These are phyloP conservation scores for Epizoanthus stellaris DNA, from an alignment of 92 coral and sea anemone genomes.

Conservation along the genomic window DNA sequence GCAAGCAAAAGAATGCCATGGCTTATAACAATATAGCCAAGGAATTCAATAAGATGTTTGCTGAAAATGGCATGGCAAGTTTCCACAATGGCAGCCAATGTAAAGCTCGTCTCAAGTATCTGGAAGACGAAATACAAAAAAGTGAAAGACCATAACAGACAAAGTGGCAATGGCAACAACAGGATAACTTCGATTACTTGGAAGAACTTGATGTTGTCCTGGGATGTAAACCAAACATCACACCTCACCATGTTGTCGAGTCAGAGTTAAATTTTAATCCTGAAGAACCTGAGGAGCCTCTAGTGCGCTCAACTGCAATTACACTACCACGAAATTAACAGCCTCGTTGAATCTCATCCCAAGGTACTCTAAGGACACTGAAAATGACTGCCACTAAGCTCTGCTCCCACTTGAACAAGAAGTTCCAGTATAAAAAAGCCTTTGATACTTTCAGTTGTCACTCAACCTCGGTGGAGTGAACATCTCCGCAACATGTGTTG, in stretches of 20 bases:
- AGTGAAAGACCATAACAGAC: constrained; percentile 53
- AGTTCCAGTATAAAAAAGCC: no score
- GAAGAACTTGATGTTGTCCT: constrained; percentile 23
- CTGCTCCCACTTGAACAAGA: no score
- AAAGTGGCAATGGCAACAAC: constrained; percentile 54
- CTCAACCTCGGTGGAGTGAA: no score
- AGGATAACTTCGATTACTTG: constrained; percentile 59
- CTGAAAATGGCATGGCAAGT: constrained; percentile 51
- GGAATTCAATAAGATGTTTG: constrained; percentile 49
- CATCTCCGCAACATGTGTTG: no score
- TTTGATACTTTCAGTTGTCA: no score
- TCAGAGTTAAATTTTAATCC: constrained; percentile 27
- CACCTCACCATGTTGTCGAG: constrained; percentile 34
- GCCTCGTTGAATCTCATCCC: constrained; percentile 21
- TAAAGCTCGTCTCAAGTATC: constrained; percentile 53
- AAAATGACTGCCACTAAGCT: no score
- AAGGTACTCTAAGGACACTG: neutral
- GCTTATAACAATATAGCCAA: constrained; percentile 63
- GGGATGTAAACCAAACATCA: constrained; percentile 10
- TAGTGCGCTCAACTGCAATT: constrained; percentile 1
- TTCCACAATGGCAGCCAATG: constrained; percentile 71
- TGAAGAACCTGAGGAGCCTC: constrained; percentile 22
- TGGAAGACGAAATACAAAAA: constrained; percentile 66
- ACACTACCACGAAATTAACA: constrained; percentile 1
- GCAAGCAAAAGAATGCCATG: constrained; percentile 50